phyloP scores from a whole-genome alignment of 2,113 vertebrate genomes.

The Mohoua ochrocephala region DNA sequence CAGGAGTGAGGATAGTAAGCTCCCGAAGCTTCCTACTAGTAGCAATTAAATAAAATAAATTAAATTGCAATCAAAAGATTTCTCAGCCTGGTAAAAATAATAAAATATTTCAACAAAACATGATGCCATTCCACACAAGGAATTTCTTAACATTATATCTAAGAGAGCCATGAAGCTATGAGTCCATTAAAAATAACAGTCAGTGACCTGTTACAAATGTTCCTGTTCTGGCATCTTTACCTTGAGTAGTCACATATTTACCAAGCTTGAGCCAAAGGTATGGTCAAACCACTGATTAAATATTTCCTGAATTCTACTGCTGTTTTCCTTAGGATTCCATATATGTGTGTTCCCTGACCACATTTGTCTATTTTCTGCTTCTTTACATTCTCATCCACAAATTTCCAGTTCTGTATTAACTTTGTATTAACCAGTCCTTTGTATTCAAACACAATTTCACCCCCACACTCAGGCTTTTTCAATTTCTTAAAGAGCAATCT shows the following conservation, averaged over 20 bases:
- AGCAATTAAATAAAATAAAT: neutral
- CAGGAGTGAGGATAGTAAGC: neutral
- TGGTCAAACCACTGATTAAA: neutral
- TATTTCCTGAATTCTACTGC: neutral
- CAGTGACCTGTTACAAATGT: neutral
- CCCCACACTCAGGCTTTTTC: neutral
- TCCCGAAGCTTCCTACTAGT: neutral
- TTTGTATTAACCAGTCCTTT: neutral
- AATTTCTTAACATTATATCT: neutral
- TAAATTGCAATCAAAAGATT: neutral
- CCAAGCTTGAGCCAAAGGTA: neutral
- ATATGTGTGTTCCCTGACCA: neutral
- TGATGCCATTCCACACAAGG: neutral
- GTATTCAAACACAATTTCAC: neutral
- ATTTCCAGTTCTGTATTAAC: neutral
- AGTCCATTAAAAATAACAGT: neutral
- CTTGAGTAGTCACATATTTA: conserved; percentile 54
- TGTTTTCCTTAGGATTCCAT: neutral
- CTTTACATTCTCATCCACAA: neutral
- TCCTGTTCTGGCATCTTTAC: neutral
- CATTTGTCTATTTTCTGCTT: neutral
- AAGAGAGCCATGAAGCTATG: neutral
- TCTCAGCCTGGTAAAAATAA: neutral
- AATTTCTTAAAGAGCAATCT: neutral
- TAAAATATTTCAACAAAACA: neutral